These are phyloP conservation scores for Elaphurus davidianus DNA, from an alignment of 2,113 vertebrate species.

Conservation along the genomic window DNA sequence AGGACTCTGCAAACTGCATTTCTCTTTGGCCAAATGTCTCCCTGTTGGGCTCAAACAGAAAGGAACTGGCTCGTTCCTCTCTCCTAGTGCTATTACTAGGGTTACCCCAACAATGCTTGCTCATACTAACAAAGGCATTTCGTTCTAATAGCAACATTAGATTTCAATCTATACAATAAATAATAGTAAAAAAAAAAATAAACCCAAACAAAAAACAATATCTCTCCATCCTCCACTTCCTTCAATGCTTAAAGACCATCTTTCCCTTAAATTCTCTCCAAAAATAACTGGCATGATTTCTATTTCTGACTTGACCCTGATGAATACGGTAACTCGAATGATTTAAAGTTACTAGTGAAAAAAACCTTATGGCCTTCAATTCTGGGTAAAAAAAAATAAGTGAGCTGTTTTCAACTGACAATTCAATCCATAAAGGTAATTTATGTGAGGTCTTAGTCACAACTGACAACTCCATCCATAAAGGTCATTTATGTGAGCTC, in stretches of 20 bases:
- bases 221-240: rapidly evolving
- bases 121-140: neutral
- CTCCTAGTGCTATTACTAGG: neutral
- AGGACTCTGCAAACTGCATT: neutral
- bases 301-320: neutral
- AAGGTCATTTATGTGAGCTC: neutral
- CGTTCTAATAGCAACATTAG: neutral
- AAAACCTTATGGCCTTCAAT: neutral
- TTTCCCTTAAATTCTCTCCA: neutral
- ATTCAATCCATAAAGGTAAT: neutral
- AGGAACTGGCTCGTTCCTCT: too few relatives aligned
- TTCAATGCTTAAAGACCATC: neutral
- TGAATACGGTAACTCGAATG: neutral
- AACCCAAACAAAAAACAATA: neutral
- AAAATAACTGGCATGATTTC: neutral
- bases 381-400: neutral
- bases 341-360: neutral
- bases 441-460: neutral
- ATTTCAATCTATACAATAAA: neutral
- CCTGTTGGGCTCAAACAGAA: neutral
- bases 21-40: neutral
- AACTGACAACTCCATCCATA: neutral
- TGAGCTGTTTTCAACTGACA: neutral
- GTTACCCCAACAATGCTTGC: neutral
- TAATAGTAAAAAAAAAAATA: neutral